Base-by-base conservation (phyloP, 1,140 invertebrate species). In the Lepidotrigona ventralis region DNA sequence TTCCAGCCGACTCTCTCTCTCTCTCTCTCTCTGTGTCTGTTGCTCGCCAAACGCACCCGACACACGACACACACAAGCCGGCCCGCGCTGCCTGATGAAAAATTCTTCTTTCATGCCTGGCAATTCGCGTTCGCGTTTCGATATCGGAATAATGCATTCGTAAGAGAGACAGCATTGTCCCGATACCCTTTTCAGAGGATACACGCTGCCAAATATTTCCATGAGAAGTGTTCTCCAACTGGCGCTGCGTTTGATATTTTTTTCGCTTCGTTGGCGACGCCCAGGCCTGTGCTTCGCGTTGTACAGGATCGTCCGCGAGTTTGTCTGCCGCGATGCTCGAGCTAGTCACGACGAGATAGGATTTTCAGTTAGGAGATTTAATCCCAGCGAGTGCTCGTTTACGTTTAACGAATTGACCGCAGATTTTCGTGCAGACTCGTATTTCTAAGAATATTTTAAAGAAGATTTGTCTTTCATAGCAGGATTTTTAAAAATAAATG, bases 91-190 rank as follows among this genome's bases (percentile, higher is more conserved):
- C 15, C 63, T 79, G 81, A 76, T 85, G 79, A 79, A 81, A 85
- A 85, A 85, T 75, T 81, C 79, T 85, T 83, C 79, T 83, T 82
- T 72, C 54, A 76, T 82, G 68, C 53, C 64, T 64, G 60, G 63
- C 80, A 80, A 73, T 84, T 84, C 83, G 78, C 54, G 78, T 54
- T 74, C 83, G 78, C 78, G 71, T 81, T 79, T 83, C 81, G 81
- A 83, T 83, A 79, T 56, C 69, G 75, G 76, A 78, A 70, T 83
- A 79, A 83, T 83, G 69, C 76, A 79, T 83, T 83, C 69, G 76
- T 79, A 78, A 82, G 60, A 60, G 80, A 76, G 80, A 83, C 74
- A 21, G 51, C 33, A 51, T 51, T 56, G 72, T 81, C 26, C 66
- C 64, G 75, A 53, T 51, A 26, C 5, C 53, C 19, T 15, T n/a